Conservation (phyloP, 2,797 vertebrate genomes). For the Mormyrus hasselquistii region DNA sequence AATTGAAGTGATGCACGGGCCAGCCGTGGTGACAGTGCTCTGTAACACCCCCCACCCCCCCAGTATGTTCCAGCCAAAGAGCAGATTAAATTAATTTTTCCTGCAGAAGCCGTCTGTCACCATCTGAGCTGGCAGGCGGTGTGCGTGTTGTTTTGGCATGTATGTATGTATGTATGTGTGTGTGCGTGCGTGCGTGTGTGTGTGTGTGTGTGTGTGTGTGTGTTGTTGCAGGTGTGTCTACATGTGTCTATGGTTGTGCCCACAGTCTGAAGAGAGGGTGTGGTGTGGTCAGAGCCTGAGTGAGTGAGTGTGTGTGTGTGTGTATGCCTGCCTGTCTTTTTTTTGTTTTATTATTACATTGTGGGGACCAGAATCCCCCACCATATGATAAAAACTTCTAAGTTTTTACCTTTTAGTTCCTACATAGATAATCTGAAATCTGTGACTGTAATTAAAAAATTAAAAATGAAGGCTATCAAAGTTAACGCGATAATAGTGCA, state of each 20-base stretch:
- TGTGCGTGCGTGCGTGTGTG: slow-evolving; percentile 6
- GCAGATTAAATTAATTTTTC: slow-evolving; percentile 28
- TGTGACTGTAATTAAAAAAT: background rate
- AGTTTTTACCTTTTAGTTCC: background rate
- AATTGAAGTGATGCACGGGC: slow-evolving; percentile 24
- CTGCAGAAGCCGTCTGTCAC: slow-evolving; percentile 16
- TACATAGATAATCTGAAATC: background rate
- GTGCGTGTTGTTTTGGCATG: background rate
- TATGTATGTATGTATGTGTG: slow-evolving; percentile 16
- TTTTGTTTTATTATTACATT: background rate
- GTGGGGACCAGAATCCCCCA: background rate
- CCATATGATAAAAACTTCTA: background rate
- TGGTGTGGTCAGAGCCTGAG: background rate
- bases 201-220: background rate
- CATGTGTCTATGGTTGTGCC: background rate
- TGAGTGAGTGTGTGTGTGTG: no score
- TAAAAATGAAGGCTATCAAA: no score
- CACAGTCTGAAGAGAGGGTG: background rate
- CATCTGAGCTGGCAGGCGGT: background rate
- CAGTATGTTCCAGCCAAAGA: background rate
- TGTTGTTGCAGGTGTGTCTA: background rate
- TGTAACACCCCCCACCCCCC: background rate
- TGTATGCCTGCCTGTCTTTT: background rate
- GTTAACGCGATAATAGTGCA: no score
- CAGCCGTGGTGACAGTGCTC: slow-evolving; percentile 14